These are phyloP conservation scores for Ophioderma brevispina DNA, from an alignment of 35 echinoderm and acorn worm species.

Conservation along the genomic window DNA sequence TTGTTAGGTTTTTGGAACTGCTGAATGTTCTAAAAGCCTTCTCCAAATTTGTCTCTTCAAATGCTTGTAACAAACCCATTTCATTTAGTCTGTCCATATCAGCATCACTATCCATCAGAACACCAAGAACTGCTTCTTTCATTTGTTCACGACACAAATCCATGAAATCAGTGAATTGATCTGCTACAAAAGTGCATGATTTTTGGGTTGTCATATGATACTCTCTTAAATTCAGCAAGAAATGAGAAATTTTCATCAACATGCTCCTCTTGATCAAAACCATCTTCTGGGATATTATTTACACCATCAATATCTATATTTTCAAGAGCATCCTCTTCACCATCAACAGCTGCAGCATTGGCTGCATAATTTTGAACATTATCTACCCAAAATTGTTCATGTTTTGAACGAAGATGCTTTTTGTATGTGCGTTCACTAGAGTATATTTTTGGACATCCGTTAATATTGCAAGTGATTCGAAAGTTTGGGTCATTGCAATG, in stretches of 20 bases:
- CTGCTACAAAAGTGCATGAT: neutral
- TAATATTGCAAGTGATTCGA: no score
- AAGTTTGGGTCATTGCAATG: no score
- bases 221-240: conserved; percentile 8
- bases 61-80: neutral
- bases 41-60: neutral
- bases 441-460: no score
- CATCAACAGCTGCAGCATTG: no score
- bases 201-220: neutral
- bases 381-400: no score
- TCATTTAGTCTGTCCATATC: neutral
- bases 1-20: neutral
- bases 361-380: no score
- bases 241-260: neutral
- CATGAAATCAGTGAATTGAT: neutral
- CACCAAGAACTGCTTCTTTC: neutral
- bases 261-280: neutral
- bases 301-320: neutral
- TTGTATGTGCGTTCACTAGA: no score
- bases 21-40: neutral
- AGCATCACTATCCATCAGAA: neutral
- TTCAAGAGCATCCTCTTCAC: neutral
- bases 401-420: no score
- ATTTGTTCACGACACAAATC: neutral
- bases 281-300: neutral